Conservation (phyloP, 1,140 invertebrate genomes). For the Hydropsyche tenuis region DNA sequence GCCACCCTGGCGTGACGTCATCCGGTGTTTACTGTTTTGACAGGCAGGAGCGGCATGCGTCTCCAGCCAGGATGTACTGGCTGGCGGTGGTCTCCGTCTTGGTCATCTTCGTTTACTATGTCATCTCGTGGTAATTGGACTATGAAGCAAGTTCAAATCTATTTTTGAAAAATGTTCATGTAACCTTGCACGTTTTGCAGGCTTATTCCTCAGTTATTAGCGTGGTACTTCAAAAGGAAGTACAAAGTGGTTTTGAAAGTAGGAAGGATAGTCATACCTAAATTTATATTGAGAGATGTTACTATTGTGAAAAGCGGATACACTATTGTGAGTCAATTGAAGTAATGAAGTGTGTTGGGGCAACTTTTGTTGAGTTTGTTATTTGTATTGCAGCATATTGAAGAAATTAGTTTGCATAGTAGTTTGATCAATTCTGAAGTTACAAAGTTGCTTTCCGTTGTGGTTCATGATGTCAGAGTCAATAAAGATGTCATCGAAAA, state of each 20-base stretch:
- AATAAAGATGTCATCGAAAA: conserved; percentile 75
- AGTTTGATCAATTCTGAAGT: conserved; percentile 90
- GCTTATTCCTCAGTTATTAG: conserved; percentile 69
- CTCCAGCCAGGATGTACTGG: neutral
- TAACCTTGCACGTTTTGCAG: conserved; percentile 54
- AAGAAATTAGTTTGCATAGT: conserved; percentile 84
- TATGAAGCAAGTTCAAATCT: no score
- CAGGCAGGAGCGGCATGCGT: neutral
- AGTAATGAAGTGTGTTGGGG: neutral
- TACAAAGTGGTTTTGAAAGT: conserved; percentile 72
- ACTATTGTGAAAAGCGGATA: conserved; percentile 72
- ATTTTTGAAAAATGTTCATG: no score
- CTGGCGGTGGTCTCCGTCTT: neutral
- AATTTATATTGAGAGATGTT: conserved; percentile 71
- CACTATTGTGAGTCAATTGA: conserved; percentile 66
- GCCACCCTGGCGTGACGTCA: conserved; percentile 3
- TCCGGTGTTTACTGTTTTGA: conserved; percentile 6
- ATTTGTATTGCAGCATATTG: conserved; percentile 74
- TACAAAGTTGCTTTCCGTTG: conserved; percentile 84
- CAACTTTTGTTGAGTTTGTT: neutral
- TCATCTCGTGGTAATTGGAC: conserved; percentile 32
- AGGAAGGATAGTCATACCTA: conserved; percentile 71
- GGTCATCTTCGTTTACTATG: neutral
- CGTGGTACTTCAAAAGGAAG: conserved; percentile 72
- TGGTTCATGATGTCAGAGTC: conserved; percentile 82